Evolutionary conservation across 1,140 invertebrate species (phyloP).

Genomic region (Halotydeus destructor): DNA sequence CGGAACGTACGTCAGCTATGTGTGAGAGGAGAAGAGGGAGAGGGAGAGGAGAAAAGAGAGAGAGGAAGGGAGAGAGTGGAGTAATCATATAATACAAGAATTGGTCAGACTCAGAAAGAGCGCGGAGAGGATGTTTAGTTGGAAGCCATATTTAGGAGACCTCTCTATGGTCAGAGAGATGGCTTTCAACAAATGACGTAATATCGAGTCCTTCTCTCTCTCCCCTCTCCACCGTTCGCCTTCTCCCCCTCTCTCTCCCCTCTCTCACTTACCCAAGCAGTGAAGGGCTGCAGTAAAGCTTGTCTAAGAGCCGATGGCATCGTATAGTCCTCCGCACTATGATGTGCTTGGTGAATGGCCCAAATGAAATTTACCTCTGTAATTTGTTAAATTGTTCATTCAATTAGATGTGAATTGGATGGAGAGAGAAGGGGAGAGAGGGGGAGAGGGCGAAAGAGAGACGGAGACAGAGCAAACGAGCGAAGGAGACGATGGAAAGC

Average conservation of each 20-base stretch:
- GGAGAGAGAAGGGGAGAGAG: no score
- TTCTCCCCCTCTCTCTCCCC: no score
- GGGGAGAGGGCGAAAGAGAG: no score
- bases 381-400: not conserved
- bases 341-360: slow-evolving; percentile 86
- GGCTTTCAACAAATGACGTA: no score
- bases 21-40: not conserved
- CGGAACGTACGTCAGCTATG: slow-evolving; percentile 59
- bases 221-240: no score
- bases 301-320: slow-evolving; percentile 49
- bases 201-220: no score
- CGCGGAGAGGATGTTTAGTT: not conserved
- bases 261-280: slow-evolving; percentile 46
- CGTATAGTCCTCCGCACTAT: slow-evolving; percentile 88
- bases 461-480: no score
- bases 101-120: not conserved
- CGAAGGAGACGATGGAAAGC: no score
- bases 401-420: no score
- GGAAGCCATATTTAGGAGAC: no score
- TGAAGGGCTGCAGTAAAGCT: slow-evolving; percentile 55
- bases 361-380: slow-evolving; percentile 56
- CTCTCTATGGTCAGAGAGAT: no score
- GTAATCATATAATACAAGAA: slow-evolving; percentile 19
- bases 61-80: no score
- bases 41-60: not conserved